Percentiles rank a stretch among this genome's conserved stretches.
Conservation (phyloP, 1,140 invertebrate genomes). For the Megalonaias nervosa region DNA sequence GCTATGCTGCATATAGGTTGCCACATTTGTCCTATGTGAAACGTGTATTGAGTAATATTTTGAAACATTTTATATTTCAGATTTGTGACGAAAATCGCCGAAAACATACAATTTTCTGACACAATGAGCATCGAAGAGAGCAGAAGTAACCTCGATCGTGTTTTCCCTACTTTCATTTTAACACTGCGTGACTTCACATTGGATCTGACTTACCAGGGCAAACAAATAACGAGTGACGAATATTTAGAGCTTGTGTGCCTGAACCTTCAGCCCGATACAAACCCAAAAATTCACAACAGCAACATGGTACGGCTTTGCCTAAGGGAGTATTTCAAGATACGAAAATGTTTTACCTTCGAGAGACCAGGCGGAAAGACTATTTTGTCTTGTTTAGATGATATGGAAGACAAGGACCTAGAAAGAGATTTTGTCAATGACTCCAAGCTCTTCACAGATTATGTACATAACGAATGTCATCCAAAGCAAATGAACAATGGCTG, state of each 20-base stretch:
- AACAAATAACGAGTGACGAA: constrained; percentile 1
- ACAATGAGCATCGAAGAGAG: neutral
- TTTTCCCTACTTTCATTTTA: neutral
- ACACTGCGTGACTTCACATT: neutral
- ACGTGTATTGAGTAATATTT: too few species aligned
- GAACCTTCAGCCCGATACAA: neutral
- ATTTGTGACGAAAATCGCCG: neutral
- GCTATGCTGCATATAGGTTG: too few species aligned
- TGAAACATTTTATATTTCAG: too few species aligned
- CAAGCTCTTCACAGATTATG: neutral
- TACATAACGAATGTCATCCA: neutral
- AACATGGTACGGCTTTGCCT: neutral
- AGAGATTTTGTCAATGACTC: neutral
- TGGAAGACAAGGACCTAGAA: neutral
- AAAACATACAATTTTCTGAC: neutral
- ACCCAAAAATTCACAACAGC: neutral
- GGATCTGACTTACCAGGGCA: neutral
- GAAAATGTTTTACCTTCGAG: constrained; percentile 1
- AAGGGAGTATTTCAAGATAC: neutral
- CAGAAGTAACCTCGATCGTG: neutral
- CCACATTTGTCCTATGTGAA: too few species aligned
- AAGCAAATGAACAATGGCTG: neutral
- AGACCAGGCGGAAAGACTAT: neutral
- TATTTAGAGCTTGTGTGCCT: neutral
- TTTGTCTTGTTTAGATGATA: neutral